A percentile compares a stretch with the other conserved stretches of the same genome.
Conservation (phyloP, 2,113 vertebrate genomes). For the Neodontobutis hainanensis region DNA sequence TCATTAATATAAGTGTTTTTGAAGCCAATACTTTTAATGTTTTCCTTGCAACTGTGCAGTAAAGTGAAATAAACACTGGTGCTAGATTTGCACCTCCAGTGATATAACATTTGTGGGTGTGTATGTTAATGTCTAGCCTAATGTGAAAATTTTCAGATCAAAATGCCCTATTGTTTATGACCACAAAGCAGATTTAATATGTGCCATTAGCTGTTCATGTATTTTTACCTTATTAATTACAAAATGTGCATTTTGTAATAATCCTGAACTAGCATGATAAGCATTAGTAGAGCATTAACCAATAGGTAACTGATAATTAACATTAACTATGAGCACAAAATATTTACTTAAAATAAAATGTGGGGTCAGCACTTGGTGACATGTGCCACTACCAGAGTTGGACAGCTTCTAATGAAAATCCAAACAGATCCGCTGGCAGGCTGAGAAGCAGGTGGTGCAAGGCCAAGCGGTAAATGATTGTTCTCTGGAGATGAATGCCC, state of each 20-base stretch:
- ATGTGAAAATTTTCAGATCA: not conserved
- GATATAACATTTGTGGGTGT: not conserved
- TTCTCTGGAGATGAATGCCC: conserved; percentile 53
- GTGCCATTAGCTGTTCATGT: too few species aligned
- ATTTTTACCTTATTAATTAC: too few species aligned
- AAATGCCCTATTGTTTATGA: too few species aligned
- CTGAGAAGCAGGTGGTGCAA: conserved; percentile 58
- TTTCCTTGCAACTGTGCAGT: not conserved
- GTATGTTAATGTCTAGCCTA: not conserved
- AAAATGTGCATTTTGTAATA: too few species aligned
- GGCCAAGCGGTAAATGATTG: conserved; percentile 46
- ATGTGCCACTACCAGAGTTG: conserved; percentile 12
- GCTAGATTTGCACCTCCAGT: not conserved
- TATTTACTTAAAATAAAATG: not conserved
- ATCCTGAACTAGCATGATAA: too few species aligned
- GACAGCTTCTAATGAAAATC: conserved; percentile 48
- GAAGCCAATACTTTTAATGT: too few species aligned
- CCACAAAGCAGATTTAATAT: too few species aligned
- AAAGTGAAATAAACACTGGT: not conserved
- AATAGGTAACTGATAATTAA: too few species aligned
- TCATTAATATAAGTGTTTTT: too few species aligned
- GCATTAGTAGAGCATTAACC: too few species aligned
- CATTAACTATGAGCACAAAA: too few species aligned
- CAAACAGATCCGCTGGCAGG: conserved; percentile 33
- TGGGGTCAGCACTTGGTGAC: conserved; percentile 23